A percentile compares a stretch with the other conserved stretches of the same genome.
These are phyloP conservation scores for Hermaeophaga mercurialis DNA, from an alignment of 2,888 invertebrate species.

Conservation along the genomic window DNA sequence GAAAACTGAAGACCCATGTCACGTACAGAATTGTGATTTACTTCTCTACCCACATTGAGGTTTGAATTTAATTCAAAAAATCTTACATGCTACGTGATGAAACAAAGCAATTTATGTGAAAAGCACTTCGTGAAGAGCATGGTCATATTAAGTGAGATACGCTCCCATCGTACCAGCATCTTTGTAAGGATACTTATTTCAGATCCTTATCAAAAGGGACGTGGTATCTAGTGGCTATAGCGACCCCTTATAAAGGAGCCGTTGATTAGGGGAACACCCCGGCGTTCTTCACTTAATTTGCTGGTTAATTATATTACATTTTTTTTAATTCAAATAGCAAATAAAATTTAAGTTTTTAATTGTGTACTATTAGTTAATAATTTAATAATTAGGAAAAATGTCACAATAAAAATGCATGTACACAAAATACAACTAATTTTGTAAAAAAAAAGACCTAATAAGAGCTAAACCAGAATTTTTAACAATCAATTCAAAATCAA, in stretches of 20 bases:
- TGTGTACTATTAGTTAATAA: no score
- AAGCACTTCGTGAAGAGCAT: slow-evolving; percentile 18
- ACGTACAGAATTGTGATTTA: slow-evolving; percentile 18
- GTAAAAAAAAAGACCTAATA: no score
- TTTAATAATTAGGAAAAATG: no score
- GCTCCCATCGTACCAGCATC: slow-evolving; percentile 23
- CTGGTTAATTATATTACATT: no score
- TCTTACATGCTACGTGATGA: slow-evolving; percentile 29
- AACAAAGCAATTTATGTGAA: slow-evolving; percentile 33
- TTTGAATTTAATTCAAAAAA: slow-evolving; percentile 20
- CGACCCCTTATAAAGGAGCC: slow-evolving; percentile 1
- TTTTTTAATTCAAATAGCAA: no score
- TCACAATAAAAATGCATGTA: no score
- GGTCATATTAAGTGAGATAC: slow-evolving; percentile 11
- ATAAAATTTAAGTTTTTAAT: no score
- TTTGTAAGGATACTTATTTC: slow-evolving; percentile 5
- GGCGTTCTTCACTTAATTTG: no score
- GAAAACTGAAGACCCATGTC: slow-evolving; percentile 3
- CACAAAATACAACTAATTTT: no score
- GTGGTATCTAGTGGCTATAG: slow-evolving; percentile 3
- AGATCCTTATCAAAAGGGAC: slow-evolving; percentile 12
- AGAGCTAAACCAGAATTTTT: no score
- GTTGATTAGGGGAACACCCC: slow-evolving; percentile 6
- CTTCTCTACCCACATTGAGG: slow-evolving; percentile 15
- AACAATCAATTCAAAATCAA: no score